Conservation (phyloP, 64 coral and sea anemone genomes). For the Acropora yongei region DNA sequence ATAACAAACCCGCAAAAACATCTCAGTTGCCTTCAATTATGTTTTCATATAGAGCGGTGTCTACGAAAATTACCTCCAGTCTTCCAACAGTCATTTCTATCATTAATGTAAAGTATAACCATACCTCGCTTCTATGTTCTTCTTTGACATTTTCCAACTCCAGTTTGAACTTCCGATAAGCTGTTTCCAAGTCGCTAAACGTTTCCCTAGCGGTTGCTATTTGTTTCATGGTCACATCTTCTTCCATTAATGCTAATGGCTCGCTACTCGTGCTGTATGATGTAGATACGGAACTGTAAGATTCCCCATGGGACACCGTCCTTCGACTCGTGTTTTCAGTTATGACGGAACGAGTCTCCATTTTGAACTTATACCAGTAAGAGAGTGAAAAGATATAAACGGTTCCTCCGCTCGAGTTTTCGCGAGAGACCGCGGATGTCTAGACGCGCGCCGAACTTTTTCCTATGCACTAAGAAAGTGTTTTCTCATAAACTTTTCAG, state of each 20-base stretch:
- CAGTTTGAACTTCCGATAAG: conserved; percentile 88
- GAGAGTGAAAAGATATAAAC: neutral
- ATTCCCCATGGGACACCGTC: conserved; percentile 21
- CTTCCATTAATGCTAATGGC: conserved; percentile 2
- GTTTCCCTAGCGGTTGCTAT: conserved; percentile 83
- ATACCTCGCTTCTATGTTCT: conserved; percentile 89
- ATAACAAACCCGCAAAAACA: neutral
- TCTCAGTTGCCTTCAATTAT: neutral
- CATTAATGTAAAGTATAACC: neutral
- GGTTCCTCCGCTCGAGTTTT: neutral
- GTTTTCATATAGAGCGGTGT: neutral
- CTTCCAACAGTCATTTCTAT: neutral
- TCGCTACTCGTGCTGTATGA: conserved; percentile 25
- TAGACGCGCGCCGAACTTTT: neutral
- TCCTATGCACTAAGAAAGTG: neutral
- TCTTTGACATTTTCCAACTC: conserved; percentile 83
- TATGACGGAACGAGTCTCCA: conserved; percentile 9
- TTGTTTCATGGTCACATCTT: conserved; percentile 80
- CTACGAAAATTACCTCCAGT: conserved; percentile 37
- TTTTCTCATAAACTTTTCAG: conserved; percentile 19
- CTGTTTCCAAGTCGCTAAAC: conserved; percentile 80
- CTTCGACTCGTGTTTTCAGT: conserved; percentile 6
- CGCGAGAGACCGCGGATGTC: neutral
- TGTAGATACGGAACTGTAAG: conserved; percentile 23
- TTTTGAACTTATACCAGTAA: neutral